A percentile compares a stretch with the other conserved stretches of the same genome.
Conservation (phyloP, 2,888 invertebrate genomes). For the Lottia gigantea region DNA sequence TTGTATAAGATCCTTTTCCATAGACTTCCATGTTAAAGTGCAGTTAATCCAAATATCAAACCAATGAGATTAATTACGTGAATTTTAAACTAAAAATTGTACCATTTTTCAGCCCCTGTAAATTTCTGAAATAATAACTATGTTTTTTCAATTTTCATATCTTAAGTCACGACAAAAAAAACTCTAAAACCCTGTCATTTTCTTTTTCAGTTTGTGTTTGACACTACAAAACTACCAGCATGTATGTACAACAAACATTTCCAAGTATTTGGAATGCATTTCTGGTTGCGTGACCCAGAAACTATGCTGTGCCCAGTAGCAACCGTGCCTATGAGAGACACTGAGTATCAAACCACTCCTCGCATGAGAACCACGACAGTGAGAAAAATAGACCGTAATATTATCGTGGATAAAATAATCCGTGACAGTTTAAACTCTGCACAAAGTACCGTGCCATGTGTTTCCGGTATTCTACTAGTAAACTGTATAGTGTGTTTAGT, state of each 20-base stretch:
- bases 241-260: constrained; percentile 57
- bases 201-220: constrained; percentile 52
- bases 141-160: too few relatives aligned
- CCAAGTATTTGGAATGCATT: constrained; percentile 54
- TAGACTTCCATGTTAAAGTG: too few relatives aligned
- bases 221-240: constrained; percentile 48
- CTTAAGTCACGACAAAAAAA: background rate
- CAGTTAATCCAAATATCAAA: too few relatives aligned
- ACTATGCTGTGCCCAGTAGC: constrained; percentile 36
- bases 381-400: constrained; percentile 22
- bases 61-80: too few relatives aligned
- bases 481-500: too few relatives aligned
- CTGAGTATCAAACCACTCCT: constrained; percentile 15
- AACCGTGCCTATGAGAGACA: background rate
- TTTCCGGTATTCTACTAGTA: too few relatives aligned
- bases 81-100: too few relatives aligned
- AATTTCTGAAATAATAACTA: too few relatives aligned
- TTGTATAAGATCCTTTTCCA: too few relatives aligned
- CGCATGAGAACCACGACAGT: background rate
- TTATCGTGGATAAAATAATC: constrained; percentile 34
- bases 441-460: background rate
- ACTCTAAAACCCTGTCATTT: constrained; percentile 5
- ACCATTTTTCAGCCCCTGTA: too few relatives aligned
- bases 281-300: constrained; percentile 52
- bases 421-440: constrained; percentile 12